Evolutionary conservation across 2,888 invertebrate species (phyloP).

Genomic region (Metopia argyrocephala): DNA sequence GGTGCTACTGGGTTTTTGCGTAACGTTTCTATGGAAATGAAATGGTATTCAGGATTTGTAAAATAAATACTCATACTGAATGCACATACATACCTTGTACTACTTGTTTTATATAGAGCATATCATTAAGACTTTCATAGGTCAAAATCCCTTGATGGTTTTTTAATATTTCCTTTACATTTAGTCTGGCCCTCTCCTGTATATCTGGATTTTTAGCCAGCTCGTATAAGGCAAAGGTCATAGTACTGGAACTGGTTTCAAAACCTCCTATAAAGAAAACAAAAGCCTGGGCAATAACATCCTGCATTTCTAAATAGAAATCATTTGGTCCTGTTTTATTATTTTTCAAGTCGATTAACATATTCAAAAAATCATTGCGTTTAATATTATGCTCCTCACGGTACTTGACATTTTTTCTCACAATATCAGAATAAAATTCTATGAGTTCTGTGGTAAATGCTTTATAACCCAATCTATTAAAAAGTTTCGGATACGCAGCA

Average conservation of each 20-base stretch:
- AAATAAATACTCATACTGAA: too few species aligned
- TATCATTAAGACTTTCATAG: slow-evolving; percentile 68
- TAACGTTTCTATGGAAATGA: slow-evolving; percentile 78
- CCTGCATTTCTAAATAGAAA: slow-evolving; percentile 75
- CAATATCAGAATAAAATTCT: slow-evolving; percentile 66
- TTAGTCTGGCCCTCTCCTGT: slow-evolving; percentile 66
- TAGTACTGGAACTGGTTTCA: slow-evolving; percentile 79
- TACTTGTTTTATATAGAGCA: slow-evolving; percentile 68
- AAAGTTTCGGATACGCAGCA: slow-evolving; percentile 25
- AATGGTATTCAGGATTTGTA: too few species aligned
- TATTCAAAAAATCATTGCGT: slow-evolving; percentile 70
- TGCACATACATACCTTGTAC: slow-evolving; percentile 69
- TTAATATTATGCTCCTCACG: slow-evolving; percentile 66
- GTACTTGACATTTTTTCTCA: slow-evolving; percentile 63
- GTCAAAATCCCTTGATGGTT: slow-evolving; percentile 66
- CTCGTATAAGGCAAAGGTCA: slow-evolving; percentile 76
- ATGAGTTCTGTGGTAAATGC: slow-evolving; percentile 66
- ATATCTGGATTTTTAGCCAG: slow-evolving; percentile 69
- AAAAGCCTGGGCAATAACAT: slow-evolving; percentile 80
- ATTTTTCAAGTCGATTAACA: slow-evolving; percentile 69
- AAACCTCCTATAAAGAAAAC: slow-evolving; percentile 80
- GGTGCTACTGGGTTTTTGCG: slow-evolving; percentile 80
- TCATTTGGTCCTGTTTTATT: slow-evolving; percentile 29
- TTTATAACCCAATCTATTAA: slow-evolving; percentile 67
- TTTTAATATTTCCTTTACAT: slow-evolving; percentile 66